Base-by-base conservation (phyloP, 53 echinoderm and acorn worm genomes). In the Apostichopus leukothele region DNA sequence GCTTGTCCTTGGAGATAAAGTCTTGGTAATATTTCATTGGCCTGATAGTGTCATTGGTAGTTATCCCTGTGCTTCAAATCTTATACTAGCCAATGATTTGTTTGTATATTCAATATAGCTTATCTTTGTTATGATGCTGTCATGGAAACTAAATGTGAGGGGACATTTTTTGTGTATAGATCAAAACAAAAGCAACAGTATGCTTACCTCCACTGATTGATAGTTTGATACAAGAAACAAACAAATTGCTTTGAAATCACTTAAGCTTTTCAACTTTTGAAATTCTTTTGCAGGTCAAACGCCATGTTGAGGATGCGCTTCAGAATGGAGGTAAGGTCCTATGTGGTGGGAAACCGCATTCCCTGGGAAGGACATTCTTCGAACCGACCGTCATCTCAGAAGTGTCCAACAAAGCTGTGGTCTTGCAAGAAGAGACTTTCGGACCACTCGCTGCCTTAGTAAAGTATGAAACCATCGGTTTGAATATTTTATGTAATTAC, bases 301-400 rank as follows among this genome's bases (percentile, higher is more conserved):
- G 76, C 7, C 90, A 90, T 39, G 76, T 90, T 1, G 83, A 90
- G 10, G 84, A 89, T 84, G 91, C 91, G 5, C 9, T 91, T 5
- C 19, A 81, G 52, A 88, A 89, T 66, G 91, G 91, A 54, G 91
- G 81, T 18, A 91, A 89, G 52, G 51, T 91, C 1, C 60, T 91
- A 5, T 53, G 83, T 51, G 91, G 91, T 14, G 91, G 91, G 22
- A 79, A 91, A 57, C 61, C 79, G 1, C 91, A 91, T 71, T 71
- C 67, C 27, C 91, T 88, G 5, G 91, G 91, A 10, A 74, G 85
- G 55, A 91, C 88, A 12, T 91, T 83, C 74, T 88, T 89, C 53
- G 91, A 89, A 89, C 91, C 91, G 7, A 91, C 91, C 4, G 88
- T 91, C 75, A 74, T 91, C 14, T 75, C 81, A 23, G 89, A 89